Percentiles rank a stretch among this genome's conserved stretches.
Evolutionary conservation across 92 coral and sea anemone species (phyloP).

Genomic region (Siderastrea radians): DNA sequence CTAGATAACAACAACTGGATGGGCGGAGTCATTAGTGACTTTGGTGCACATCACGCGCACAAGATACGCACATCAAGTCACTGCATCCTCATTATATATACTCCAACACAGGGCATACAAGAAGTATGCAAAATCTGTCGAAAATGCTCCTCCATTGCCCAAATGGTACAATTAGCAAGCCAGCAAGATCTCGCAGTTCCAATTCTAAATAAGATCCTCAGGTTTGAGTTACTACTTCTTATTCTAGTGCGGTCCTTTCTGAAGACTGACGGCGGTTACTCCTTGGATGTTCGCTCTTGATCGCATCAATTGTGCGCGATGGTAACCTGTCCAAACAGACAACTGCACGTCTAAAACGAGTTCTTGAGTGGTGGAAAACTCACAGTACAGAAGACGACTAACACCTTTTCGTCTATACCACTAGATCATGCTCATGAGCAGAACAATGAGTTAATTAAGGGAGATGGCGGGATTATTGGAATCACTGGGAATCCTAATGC

Average conservation of each 20-base stretch:
- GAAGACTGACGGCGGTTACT: no score
- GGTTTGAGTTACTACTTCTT: no score
- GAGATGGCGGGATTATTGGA: no score
- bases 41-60: background rate
- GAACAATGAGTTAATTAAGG: no score
- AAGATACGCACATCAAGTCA: background rate
- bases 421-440: no score
- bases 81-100: background rate
- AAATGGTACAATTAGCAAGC: background rate
- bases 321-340: background rate
- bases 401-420: no score
- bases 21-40: background rate
- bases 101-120: conserved; percentile 13
- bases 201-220: background rate
- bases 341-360: background rate
- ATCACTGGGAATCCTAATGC: background rate
- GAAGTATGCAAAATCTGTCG: background rate
- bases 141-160: background rate
- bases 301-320: no score
- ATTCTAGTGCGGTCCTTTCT: background rate
- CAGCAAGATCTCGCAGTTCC: background rate
- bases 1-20: conserved; percentile 6
- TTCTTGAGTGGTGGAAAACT: background rate
- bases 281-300: no score
- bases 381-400: background rate